These are phyloP conservation scores for Tragopan temminckii DNA, from an alignment of 2,797 vertebrate genomes.

Conservation along the genomic window DNA sequence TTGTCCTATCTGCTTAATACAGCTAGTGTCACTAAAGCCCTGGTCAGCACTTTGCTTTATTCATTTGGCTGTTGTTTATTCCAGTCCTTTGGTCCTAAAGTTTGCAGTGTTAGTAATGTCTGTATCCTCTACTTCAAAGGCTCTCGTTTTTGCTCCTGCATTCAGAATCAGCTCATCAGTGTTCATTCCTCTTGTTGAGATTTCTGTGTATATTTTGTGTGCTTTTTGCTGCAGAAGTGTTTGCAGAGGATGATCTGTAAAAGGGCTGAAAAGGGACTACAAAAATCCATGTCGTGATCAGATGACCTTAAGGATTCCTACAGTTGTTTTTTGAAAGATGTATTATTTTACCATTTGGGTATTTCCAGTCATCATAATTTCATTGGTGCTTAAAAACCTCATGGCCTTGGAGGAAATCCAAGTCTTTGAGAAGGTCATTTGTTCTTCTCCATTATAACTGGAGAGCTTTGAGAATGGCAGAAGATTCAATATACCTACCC, in stretches of 20 bases:
- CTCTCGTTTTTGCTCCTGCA: background rate
- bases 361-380: background rate
- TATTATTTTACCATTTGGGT: background rate
- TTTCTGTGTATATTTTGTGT: background rate
- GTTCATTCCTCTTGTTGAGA: background rate
- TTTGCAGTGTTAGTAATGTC: conserved; percentile 51
- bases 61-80: background rate
- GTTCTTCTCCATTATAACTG: background rate
- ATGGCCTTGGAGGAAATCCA: background rate
- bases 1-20: conserved; percentile 37
- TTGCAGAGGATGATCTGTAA: background rate
- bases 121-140: conserved; percentile 34
- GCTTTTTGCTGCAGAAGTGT: background rate
- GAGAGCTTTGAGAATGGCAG: background rate
- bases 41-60: conserved; percentile 53
- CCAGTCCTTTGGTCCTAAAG: conserved; percentile 45
- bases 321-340: background rate
- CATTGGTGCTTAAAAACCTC: background rate
- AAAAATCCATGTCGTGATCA: background rate
- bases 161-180: background rate
- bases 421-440: background rate
- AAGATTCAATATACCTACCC: background rate
- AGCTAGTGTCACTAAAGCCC: background rate
- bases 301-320: background rate
- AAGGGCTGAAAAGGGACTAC: background rate